phyloP scores from a whole-genome alignment of 2,113 vertebrate species.

The Oplegnathus fasciatus region DNA sequence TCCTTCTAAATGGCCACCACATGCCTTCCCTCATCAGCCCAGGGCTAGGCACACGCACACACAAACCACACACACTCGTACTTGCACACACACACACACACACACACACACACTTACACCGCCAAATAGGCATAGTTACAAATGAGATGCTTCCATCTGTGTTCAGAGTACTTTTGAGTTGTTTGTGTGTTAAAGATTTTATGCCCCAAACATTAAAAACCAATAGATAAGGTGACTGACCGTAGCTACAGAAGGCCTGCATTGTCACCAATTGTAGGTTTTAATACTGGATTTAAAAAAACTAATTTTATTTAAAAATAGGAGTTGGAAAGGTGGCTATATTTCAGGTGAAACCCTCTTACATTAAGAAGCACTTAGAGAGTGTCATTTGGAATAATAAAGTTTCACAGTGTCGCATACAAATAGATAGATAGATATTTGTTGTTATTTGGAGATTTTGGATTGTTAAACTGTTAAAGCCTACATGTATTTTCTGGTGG shows the following conservation, averaged over 20 bases:
- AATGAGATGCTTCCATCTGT: conserved; percentile 49
- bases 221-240: conserved; percentile 1
- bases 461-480: not conserved
- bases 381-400: not conserved
- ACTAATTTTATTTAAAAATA: not conserved
- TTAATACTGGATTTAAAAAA: not conserved
- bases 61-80: conserved; percentile 21
- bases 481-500: not conserved
- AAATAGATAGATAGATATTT: not conserved
- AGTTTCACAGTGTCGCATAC: not conserved
- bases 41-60: conserved; percentile 66
- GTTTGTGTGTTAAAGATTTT: conserved; percentile 11
- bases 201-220: not conserved
- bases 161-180: conserved; percentile 18
- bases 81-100: not conserved
- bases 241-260: not conserved
- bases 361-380: not conserved
- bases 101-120: not conserved
- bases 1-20: conserved; percentile 87
- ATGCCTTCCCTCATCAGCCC: conserved; percentile 82
- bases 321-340: not conserved
- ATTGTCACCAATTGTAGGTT: not conserved
- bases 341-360: no score
- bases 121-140: conserved; percentile 13
- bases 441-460: not conserved